These are phyloP conservation scores for Drosophila seguyi DNA, from an alignment of 1,140 invertebrate genomes.

Conservation along the genomic window DNA sequence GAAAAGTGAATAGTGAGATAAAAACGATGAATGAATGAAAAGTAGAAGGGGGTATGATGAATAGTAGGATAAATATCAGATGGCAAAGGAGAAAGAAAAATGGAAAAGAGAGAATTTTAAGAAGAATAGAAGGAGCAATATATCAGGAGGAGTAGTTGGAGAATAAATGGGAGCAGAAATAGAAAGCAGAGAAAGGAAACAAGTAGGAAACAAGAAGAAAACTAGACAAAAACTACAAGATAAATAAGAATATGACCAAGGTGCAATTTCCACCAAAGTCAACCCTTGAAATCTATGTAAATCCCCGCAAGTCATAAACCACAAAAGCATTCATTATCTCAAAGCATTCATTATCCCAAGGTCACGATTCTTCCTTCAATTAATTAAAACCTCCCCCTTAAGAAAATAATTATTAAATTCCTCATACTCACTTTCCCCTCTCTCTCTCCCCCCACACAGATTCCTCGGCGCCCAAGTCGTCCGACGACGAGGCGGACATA, in stretches of 20 bases:
- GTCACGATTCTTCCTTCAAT: neutral
- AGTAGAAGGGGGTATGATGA: no score
- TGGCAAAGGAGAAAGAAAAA: no score
- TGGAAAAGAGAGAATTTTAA: no score
- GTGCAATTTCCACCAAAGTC: neutral
- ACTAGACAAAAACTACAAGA: neutral
- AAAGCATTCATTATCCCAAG: neutral
- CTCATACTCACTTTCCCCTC: neutral
- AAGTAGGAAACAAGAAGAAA: neutral
- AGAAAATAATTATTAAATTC: neutral
- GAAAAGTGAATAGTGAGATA: neutral
- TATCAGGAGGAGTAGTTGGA: no score
- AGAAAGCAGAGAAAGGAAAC: no score
- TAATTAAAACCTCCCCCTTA: no score
- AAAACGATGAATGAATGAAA: neutral
- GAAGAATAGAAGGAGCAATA: no score
- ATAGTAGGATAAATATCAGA: no score
- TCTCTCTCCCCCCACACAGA: conserved; percentile 40
- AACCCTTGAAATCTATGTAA: neutral
- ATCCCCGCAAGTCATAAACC: neutral
- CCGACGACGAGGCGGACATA: conserved; percentile 79
- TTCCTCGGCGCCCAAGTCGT: conserved; percentile 83
- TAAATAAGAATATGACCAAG: no score
- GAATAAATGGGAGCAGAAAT: no score
- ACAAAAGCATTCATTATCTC: no score